These are phyloP conservation scores for Sebastes nivosus DNA, from an alignment of 2,797 vertebrate species.

Conservation along the genomic window DNA sequence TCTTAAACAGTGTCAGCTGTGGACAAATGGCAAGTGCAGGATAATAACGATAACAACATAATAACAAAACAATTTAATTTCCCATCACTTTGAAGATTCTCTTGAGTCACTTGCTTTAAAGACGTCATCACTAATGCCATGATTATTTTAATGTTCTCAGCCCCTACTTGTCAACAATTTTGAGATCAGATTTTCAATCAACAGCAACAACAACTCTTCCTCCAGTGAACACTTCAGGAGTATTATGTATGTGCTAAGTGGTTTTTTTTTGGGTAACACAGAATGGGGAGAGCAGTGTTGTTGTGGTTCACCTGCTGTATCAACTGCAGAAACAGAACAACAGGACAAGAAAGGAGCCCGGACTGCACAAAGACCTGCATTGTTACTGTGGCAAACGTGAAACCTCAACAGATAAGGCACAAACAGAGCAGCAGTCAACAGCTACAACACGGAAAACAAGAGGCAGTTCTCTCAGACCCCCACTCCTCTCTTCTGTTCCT, in stretches of 20 bases:
- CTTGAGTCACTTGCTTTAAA: neutral
- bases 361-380: constrained; percentile 63
- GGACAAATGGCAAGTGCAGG: neutral
- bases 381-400: constrained; percentile 69
- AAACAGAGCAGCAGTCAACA: constrained; percentile 53
- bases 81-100: neutral
- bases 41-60: neutral
- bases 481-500: constrained; percentile 7
- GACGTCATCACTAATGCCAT: neutral
- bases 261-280: neutral
- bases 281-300: neutral
- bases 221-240: constrained; percentile 1
- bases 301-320: constrained; percentile 50
- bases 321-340: constrained; percentile 48
- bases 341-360: constrained; percentile 35
- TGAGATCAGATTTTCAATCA: neutral
- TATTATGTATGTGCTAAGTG: neutral
- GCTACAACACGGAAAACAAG: constrained; percentile 48
- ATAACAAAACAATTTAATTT: neutral
- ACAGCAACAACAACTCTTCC: neutral
- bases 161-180: neutral
- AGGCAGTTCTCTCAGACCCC: constrained; percentile 34
- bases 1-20: neutral
- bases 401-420: constrained; percentile 71
- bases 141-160: neutral